A percentile compares a stretch with the other conserved stretches of the same genome.
phyloP scores from a whole-genome alignment of 2,113 vertebrate genomes.

The Salvelinus fontinalis region DNA sequence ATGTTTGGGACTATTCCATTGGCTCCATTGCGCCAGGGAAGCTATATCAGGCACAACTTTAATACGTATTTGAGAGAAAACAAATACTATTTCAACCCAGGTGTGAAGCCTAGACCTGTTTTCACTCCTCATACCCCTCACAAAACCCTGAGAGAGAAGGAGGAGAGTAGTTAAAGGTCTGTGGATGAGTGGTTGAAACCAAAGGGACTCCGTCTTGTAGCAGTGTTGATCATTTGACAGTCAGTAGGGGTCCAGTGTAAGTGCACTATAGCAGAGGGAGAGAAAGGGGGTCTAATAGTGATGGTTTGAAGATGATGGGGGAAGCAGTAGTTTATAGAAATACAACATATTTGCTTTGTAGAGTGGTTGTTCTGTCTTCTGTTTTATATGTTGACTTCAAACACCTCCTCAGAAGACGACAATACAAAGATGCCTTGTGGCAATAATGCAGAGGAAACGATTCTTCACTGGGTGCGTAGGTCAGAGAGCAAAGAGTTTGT shows the following conservation, averaged over 20 bases:
- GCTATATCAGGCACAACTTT: no score
- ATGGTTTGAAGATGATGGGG: not conserved
- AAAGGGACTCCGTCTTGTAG: not conserved
- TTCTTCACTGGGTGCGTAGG: no score
- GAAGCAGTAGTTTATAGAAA: not conserved
- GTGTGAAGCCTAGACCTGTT: no score
- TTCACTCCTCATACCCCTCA: no score
- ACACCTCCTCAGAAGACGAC: not conserved
- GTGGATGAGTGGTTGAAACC: not conserved
- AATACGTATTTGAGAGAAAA: no score
- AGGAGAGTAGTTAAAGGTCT: not conserved
- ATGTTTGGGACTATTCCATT: no score
- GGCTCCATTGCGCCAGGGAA: no score
- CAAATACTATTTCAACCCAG: no score
- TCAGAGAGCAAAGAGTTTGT: slow-evolving; percentile 35
- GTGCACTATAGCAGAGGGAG: not conserved
- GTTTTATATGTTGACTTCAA: not conserved
- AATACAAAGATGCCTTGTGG: not conserved
- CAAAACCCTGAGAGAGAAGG: no score
- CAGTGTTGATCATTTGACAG: not conserved
- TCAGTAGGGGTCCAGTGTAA: not conserved
- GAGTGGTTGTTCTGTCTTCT: not conserved
- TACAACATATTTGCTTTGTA: not conserved
- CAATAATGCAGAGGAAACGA: not conserved
- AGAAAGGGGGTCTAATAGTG: not conserved